Percentiles rank a stretch among this genome's conserved stretches.
Evolutionary conservation across 2,113 vertebrate species (phyloP).

Genomic region (Varanus komodoensis): DNA sequence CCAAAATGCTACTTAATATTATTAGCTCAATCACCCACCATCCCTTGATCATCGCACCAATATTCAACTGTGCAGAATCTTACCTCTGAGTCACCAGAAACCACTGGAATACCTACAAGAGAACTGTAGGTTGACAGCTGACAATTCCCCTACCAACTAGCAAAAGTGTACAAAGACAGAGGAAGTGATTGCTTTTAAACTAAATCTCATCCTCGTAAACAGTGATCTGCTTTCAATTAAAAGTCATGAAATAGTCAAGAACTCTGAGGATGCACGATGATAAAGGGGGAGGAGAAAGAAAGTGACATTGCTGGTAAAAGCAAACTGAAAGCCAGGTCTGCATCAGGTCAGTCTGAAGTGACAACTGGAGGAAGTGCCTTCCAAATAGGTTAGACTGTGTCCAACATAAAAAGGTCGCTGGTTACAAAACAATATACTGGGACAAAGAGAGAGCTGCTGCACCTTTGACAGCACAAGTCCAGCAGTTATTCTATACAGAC

Average conservation of each 20-base stretch:
- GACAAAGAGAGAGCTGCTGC: neutral
- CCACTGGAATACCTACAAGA: neutral
- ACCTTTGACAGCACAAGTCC: neutral
- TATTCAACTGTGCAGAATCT: neutral
- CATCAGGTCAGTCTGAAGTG: neutral
- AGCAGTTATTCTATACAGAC: neutral
- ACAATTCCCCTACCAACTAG: neutral
- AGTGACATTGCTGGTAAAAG: neutral
- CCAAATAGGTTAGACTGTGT: neutral
- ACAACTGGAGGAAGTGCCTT: neutral
- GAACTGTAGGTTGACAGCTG: neutral
- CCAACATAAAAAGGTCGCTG: neutral
- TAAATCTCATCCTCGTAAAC: neutral
- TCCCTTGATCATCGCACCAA: neutral
- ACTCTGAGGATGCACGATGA: neutral
- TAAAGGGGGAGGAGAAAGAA: neutral
- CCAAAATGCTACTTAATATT: neutral
- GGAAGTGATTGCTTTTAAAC: too few relatives aligned
- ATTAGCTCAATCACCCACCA: neutral
- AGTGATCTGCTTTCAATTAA: neutral
- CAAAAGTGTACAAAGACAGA: neutral
- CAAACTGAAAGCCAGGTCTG: neutral
- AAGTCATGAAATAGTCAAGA: neutral
- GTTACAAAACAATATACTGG: neutral
- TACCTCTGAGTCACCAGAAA: neutral